Conservation (phyloP, 1,140 invertebrate species). For the Mamestra configurata region DNA sequence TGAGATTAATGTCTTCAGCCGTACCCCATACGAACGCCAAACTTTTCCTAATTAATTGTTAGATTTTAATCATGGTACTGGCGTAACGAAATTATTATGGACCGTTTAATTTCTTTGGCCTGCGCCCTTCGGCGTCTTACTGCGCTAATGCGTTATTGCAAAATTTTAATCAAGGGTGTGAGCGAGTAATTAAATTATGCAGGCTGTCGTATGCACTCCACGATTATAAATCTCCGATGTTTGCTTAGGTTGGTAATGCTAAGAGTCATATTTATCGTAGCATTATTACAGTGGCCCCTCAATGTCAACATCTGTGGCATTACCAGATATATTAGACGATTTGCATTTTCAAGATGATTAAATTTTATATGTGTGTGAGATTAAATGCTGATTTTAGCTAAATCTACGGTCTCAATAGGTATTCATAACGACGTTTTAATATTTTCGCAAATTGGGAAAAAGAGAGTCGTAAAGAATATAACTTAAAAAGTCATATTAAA, state of each 20-base stretch:
- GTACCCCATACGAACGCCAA: constrained; percentile 69
- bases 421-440: not conserved
- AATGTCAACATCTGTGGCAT: constrained; percentile 49
- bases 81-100: constrained; percentile 85
- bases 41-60: constrained; percentile 86
- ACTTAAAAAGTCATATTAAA: not conserved
- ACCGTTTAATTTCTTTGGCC: constrained; percentile 85
- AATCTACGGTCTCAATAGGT: not conserved
- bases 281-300: constrained; percentile 62
- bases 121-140: constrained; percentile 80
- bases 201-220: constrained; percentile 84
- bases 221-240: constrained; percentile 80
- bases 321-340: constrained; percentile 10
- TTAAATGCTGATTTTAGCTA: not conserved
- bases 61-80: constrained; percentile 86
- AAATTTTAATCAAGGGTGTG: constrained; percentile 87
- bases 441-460: not conserved
- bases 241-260: constrained; percentile 77
- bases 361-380: not conserved
- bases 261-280: constrained; percentile 52
- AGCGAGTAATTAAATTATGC: constrained; percentile 86
- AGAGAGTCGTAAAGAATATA: not conserved
- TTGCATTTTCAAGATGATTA: constrained; percentile 5
- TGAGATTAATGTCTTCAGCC: constrained; percentile 58
- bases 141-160: constrained; percentile 81